Evolutionary conservation across 1,140 invertebrate genomes (phyloP).

Genomic region (Panagrolaimus sp.): DNA sequence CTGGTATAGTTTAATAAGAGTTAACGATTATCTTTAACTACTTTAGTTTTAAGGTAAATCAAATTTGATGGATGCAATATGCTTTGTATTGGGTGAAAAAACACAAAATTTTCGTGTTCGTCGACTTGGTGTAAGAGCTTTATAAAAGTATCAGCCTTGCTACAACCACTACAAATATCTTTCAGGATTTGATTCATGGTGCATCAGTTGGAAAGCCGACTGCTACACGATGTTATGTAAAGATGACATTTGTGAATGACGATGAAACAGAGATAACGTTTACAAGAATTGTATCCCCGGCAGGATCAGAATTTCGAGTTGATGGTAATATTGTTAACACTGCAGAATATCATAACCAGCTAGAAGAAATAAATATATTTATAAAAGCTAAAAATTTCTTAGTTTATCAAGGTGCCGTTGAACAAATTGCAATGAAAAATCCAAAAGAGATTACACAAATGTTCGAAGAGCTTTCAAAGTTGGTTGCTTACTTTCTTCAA

Average conservation of each 20-base stretch:
- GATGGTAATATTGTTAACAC: slow-evolving; percentile 82
- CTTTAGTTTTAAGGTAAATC: slow-evolving; percentile 64
- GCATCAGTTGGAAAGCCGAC: slow-evolving; percentile 89
- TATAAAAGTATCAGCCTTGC: no score
- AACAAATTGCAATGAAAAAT: slow-evolving; percentile 99
- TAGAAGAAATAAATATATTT: slow-evolving; percentile 92
- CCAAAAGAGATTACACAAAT: slow-evolving; percentile 91
- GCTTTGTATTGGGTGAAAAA: slow-evolving; percentile 19
- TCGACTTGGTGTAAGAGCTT: slow-evolving; percentile 68
- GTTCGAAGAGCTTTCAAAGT: slow-evolving; percentile 97
- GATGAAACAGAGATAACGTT: slow-evolving; percentile 78
- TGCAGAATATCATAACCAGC: slow-evolving; percentile 75
- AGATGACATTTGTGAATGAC: slow-evolving; percentile 78
- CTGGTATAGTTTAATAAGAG: slow-evolving; percentile 48
- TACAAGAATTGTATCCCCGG: slow-evolving; percentile 78
- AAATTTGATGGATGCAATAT: slow-evolving; percentile 1
- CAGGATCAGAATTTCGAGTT: slow-evolving; percentile 86
- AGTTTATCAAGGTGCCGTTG: slow-evolving; percentile 98
- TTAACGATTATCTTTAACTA: slow-evolving; percentile 13
- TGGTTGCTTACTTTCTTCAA: no score
- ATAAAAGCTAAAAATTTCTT: slow-evolving; percentile 98
- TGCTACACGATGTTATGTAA: slow-evolving; percentile 71
- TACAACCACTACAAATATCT: slow-evolving; percentile 1
- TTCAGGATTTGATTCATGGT: slow-evolving; percentile 88
- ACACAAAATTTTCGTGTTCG: slow-evolving; percentile 88